Evolutionary conservation across 1,140 invertebrate genomes (phyloP), one percentile per base, ranked within the genome.

Genomic region (Musca vetustissima): DNA sequence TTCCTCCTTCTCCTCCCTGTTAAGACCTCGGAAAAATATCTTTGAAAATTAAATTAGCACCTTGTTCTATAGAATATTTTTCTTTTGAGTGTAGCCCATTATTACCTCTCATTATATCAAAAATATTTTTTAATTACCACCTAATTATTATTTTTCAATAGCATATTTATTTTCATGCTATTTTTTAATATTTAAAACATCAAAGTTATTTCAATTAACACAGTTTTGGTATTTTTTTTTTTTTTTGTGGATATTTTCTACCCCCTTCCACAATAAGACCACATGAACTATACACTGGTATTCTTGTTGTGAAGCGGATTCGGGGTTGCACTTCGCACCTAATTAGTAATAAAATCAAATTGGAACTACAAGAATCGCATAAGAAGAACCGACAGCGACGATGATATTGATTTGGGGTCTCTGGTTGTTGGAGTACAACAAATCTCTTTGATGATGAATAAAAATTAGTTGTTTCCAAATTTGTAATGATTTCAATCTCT

Each of bases 181-280:
- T 36, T 3, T 36, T 61, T 61, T 48, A 36, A 32, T 15, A 28
- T 68, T 22, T 61, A 25, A 57, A 68, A 68, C 55, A 50, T 68
- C 67, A 68, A 68, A 68, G 67, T 32, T 47, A 48, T 68, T 68
- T 68, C 67, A 68, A 68, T 68, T 68, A 68, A 48, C 67, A 68
- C 67, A 19, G 32, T 19, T 25, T 24, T 61, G 57, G 67, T 9
- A 61, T 8, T 43, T 43, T 13, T 67, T 67, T 61, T 61, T 11
- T 36, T 61, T 36, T 17, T 50, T 25, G 47, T 19, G 13, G 24
- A 8, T 49, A 49, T 6, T 9, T 49, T 24, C 43, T 67, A n/a
- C 55, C 13, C 43, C 22, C 17, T 49, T n/a, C 15, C 4, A 22
- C 13, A 9, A 25, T 25, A 25, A 57, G 25, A 17, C n/a, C 57